Evolutionary conservation across 2,797 vertebrate species (phyloP), one percentile per base, ranked within the genome.

Genomic region (Chaenodraco wilsoni): DNA sequence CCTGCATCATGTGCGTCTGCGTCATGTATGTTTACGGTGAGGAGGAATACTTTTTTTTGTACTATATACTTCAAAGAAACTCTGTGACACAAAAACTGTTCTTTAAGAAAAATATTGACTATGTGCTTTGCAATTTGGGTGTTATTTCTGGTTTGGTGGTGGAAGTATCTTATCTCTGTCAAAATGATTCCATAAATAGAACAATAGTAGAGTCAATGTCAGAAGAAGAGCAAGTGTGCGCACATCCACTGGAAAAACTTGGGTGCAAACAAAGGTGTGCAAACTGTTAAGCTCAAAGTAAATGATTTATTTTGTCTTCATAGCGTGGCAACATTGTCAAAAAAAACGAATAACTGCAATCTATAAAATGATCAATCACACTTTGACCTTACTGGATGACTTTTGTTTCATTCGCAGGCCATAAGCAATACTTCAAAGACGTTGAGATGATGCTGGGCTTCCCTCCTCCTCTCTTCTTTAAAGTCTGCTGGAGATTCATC

Each of bases 361-460:
- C 27, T 5, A 27, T 27, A 27, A 27, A 27, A 27, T 27, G 1
- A 27, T 27, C 27, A 27, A 27, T 27, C 27, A 27, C 27, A 27
- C 1, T n/a, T 33, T 58, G 11, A 21, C 31, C 4, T 13, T 7
- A 2, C 6, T 56, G 27, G 3, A 50, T 51, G 16, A 40, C 21
- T 41, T 37, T 21, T 51, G 14, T 51, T 52, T 45, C 60, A 7
- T n/a, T 72, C 37, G 1, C 89, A 99, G 98, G 98, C 37, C 94
- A 99, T 88, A 91, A 31, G 51, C 98, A 97, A 85, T 99, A 99
- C 89, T 99, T 99, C 87, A 97, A 93, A 91, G 98, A 99, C 86
- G 98, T 99, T 43, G 97, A 99, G 94, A 99, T 99, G 98, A 99
- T 99, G 98, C 92, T 99, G 90, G 98, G 98, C 11, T 99, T 99